Conservation (phyloP, 2,797 vertebrate species). For the Gadopsis marmoratus region DNA sequence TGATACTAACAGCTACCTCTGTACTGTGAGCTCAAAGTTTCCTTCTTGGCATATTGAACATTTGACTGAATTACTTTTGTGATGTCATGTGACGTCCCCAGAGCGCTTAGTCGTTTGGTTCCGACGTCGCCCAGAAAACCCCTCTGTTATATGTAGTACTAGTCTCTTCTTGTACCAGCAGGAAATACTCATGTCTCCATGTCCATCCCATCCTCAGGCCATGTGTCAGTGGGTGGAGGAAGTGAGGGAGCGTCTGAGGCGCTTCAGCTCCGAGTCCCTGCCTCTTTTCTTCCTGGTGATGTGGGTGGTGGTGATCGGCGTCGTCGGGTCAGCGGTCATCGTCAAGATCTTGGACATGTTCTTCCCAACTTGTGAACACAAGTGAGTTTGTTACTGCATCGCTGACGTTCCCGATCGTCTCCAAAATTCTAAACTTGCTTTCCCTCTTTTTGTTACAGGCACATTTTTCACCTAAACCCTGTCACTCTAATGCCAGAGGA, state of each 20-base stretch:
- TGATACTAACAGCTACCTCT: not conserved
- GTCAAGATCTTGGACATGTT: slow-evolving; percentile 90
- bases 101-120: not conserved
- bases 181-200: not conserved
- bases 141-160: not conserved
- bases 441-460: slow-evolving; percentile 59
- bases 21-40: not conserved
- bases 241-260: slow-evolving; percentile 87
- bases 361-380: slow-evolving; percentile 90
- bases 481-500: slow-evolving; percentile 79
- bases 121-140: not conserved
- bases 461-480: slow-evolving; percentile 78
- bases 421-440: not conserved
- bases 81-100: not conserved
- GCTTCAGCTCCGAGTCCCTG: slow-evolving; percentile 89
- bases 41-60: no score
- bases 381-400: slow-evolving; percentile 81
- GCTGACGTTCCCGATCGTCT: not conserved
- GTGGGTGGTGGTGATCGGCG: slow-evolving; percentile 91
- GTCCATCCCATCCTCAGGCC: slow-evolving; percentile 76
- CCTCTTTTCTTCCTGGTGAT: slow-evolving; percentile 92
- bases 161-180: not conserved
- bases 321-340: slow-evolving; percentile 90
- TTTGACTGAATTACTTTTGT: not conserved
- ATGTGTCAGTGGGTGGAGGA: slow-evolving; percentile 94